Base-by-base conservation (phyloP, 2,888 invertebrate genomes). In the Oxystoma pomonae region DNA sequence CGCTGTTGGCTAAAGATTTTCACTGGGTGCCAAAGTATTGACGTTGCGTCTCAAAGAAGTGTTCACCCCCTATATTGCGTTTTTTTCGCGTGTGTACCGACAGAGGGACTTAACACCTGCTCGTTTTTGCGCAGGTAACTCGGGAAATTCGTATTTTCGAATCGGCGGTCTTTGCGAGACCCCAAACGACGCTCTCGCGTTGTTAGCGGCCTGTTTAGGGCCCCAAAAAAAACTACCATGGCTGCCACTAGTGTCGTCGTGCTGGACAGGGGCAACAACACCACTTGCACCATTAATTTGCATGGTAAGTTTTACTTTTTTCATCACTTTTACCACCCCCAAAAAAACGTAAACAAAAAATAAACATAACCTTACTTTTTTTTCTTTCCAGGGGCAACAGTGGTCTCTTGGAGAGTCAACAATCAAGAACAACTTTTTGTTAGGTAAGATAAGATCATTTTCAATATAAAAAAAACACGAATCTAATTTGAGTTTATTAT, bases 371-470 rank as follows among this genome's bases (percentile, higher is more conserved):
- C 75, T 75, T 69, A 69, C 62, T 62, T 70, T 72, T 66, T 67
- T 63, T 69, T 63, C 57, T 58, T 65, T 74, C 87, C 81, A 96
- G 96, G 96, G 81, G 96, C 96, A 69, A 97, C 96, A 63, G 92
- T 97, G 69, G 95, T 96, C 71, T 96, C 96, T 78, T 97, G 96
- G 96, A 86, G 95, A 75, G 95, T 95, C 68, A 93, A 94, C 82
- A 96, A 96, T 82, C 94, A 96, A 82, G 96, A 97, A 81, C 94
- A 96, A 80, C 86, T 97, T 78, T 97, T 96, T 85, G 94, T 96
- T 75, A 96, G 96, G 95, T 95, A 85, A 85, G 86, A 19, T 50
- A 21, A 57, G 53, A 16, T 51, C 9, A 51, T 50, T 50, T 53
- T 9, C 35, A 55, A 55, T 17, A 35, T 59, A 20, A 21, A n/a